Evolutionary conservation across 1,140 invertebrate genomes (phyloP).

Genomic region (Mamestra configurata): DNA sequence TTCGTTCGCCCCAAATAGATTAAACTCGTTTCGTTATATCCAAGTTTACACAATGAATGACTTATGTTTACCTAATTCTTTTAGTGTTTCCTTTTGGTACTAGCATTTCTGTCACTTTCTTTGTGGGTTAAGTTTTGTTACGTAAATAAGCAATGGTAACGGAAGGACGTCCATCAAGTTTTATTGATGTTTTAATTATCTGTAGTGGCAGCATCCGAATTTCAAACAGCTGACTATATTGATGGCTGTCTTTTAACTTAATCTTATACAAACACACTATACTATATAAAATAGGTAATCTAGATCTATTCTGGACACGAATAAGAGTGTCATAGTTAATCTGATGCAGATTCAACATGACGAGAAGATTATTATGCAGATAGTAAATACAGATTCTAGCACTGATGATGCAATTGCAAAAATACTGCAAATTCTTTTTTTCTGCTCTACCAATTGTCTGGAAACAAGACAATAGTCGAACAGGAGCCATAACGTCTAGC

Average conservation of each 20-base stretch:
- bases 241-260: not conserved
- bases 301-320: not conserved
- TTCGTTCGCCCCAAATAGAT: conserved; percentile 41
- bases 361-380: no score
- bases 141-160: not conserved
- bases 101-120: not conserved
- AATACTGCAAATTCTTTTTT: no score
- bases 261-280: not conserved
- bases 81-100: conserved; percentile 11
- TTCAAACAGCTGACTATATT: conserved; percentile 28
- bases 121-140: not conserved
- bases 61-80: conserved; percentile 38
- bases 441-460: no score
- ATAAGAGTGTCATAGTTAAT: no score
- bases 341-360: no score
- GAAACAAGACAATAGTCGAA: not conserved
- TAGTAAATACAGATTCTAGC: no score
- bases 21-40: conserved; percentile 14
- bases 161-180: conserved; percentile 13
- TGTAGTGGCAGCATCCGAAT: not conserved
- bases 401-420: no score
- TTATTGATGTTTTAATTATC: conserved; percentile 13
- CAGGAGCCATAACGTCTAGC: not conserved
- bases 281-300: no score
- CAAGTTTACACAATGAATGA: conserved; percentile 36